Conservation (phyloP, 2,888 invertebrate genomes). For the Mythimna impura region DNA sequence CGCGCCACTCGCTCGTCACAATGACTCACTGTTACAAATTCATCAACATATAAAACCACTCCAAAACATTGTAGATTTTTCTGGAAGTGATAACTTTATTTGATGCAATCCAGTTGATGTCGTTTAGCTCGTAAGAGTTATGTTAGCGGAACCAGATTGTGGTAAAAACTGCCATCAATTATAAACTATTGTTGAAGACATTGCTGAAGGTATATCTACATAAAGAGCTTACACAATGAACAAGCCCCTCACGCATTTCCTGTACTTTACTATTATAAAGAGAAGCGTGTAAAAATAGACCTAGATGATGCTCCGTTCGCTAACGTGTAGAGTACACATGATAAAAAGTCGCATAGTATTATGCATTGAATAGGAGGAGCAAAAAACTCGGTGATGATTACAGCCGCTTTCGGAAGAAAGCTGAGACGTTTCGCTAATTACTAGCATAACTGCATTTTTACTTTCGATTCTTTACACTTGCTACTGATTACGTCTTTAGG, state of each 20-base stretch:
- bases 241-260: slow-evolving; percentile 42
- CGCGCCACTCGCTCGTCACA: slow-evolving; percentile 80
- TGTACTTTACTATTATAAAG: slow-evolving; percentile 20
- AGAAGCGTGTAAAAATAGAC: slow-evolving; percentile 30
- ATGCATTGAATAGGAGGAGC: slow-evolving; percentile 58
- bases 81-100: slow-evolving; percentile 35
- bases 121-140: not conserved
- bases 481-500: slow-evolving; percentile 40
- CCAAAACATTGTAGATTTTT: slow-evolving; percentile 42
- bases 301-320: slow-evolving; percentile 16
- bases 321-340: slow-evolving; percentile 28
- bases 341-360: slow-evolving; percentile 49
- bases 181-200: slow-evolving; percentile 17
- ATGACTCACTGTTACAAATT: slow-evolving; percentile 67
- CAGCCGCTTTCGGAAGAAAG: slow-evolving; percentile 64
- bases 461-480: slow-evolving; percentile 58
- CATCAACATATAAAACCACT: slow-evolving; percentile 57
- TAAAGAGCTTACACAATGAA: slow-evolving; percentile 47
- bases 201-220: slow-evolving; percentile 17
- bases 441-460: slow-evolving; percentile 54
- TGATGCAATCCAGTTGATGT: not conserved
- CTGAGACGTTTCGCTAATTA: slow-evolving; percentile 59
- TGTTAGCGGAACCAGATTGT: slow-evolving; percentile 18
- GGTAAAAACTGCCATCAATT: slow-evolving; percentile 20
- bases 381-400: slow-evolving; percentile 58